Conservation (phyloP, 2,113 vertebrate species). For the Hemicordylus capensis region DNA sequence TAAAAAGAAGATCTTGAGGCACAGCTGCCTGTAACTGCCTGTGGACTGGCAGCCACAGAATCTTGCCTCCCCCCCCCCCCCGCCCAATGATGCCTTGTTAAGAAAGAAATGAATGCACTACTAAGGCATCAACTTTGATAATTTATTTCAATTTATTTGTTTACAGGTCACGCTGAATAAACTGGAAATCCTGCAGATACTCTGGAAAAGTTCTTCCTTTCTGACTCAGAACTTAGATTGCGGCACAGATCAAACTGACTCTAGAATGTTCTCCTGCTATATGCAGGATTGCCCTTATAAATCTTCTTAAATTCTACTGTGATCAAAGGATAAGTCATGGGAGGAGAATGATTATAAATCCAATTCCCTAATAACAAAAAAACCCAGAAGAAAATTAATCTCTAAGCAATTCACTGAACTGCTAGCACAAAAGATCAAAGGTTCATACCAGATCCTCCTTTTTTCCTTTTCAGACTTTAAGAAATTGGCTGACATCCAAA, state of each 20-base stretch:
- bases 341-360: slow-evolving; percentile 44
- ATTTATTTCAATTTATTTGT: slow-evolving; percentile 32
- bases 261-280: slow-evolving; percentile 50
- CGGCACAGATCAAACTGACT: slow-evolving; percentile 51
- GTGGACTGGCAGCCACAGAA: not conserved
- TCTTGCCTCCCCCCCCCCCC: too few relatives aligned
- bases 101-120: not conserved
- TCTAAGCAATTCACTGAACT: slow-evolving; percentile 25
- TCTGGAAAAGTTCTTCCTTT: slow-evolving; percentile 17
- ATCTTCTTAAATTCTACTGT: slow-evolving; percentile 55
- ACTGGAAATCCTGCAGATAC: slow-evolving; percentile 19
- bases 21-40: not conserved
- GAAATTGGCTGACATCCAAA: too few relatives aligned
- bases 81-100: not conserved
- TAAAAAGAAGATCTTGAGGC: not conserved
- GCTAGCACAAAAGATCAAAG: slow-evolving; percentile 38
- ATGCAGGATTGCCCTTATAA: slow-evolving; percentile 51
- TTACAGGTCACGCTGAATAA: slow-evolving; percentile 2
- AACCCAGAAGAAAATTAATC: slow-evolving; percentile 21
- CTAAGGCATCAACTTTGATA: slow-evolving; percentile 6
- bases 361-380: slow-evolving; percentile 43
- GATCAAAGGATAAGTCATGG: slow-evolving; percentile 45
- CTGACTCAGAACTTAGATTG: slow-evolving; percentile 28
- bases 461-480: not conserved
- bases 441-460: not conserved